A percentile compares a stretch with the other conserved stretches of the same genome.
Conservation (phyloP, 92 coral and sea anemone species). For the Blastomussa wellsi region DNA sequence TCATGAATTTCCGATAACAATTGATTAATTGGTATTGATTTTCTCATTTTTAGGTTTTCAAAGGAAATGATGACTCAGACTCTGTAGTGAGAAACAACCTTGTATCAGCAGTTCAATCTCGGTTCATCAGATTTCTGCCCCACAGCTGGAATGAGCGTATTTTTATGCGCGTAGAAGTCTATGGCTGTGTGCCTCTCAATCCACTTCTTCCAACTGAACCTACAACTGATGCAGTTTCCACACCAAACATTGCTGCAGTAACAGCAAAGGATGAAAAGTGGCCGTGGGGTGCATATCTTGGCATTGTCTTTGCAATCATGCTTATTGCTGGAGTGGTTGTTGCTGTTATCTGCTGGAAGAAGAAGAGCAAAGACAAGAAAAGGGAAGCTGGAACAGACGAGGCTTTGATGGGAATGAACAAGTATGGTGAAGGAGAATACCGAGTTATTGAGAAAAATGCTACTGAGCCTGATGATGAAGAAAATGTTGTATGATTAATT, state of each 20-base stretch:
- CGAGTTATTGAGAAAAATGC: slow-evolving; percentile 44
- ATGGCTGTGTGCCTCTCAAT: slow-evolving; percentile 57
- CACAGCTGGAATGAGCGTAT: slow-evolving; percentile 39
- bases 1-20: no score
- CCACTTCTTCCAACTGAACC: slow-evolving; percentile 22
- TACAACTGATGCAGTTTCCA: slow-evolving; percentile 8
- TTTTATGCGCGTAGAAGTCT: slow-evolving; percentile 79
- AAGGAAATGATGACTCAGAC: slow-evolving; percentile 56
- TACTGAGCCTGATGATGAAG: slow-evolving; percentile 47
- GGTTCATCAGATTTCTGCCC: slow-evolving; percentile 69
- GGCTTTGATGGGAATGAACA: slow-evolving; percentile 47
- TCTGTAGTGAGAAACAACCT: slow-evolving; percentile 52
- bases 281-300: slow-evolving; percentile 75
- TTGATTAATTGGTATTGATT: no score
- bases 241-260: slow-evolving; percentile 42
- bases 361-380: slow-evolving; percentile 54
- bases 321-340: slow-evolving; percentile 56
- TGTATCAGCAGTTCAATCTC: slow-evolving; percentile 45
- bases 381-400: slow-evolving; percentile 23
- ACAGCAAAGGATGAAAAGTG: slow-evolving; percentile 32
- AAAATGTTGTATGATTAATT: slow-evolving; percentile 33
- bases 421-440: slow-evolving; percentile 36
- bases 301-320: slow-evolving; percentile 61
- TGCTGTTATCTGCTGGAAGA: slow-evolving; percentile 61
- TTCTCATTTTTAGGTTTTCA: slow-evolving; percentile 40